phyloP scores from a whole-genome alignment of 2,888 invertebrate genomes.

The Epinotia bilunana region DNA sequence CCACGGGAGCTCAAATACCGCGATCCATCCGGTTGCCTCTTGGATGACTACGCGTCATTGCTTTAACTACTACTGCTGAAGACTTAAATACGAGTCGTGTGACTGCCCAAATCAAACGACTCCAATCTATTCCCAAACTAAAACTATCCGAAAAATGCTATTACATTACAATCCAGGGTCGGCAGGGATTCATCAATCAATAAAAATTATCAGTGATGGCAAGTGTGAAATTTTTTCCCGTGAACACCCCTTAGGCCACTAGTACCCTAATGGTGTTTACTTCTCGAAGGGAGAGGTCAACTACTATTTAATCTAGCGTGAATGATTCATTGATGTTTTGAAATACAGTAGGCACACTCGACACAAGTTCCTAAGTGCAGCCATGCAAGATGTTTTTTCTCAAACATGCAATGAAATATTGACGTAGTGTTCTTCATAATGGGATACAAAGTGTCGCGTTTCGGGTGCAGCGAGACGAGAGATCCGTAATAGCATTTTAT shows the following conservation, averaged over 20 bases:
- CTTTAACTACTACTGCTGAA: too few species aligned
- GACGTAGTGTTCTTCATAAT: too few species aligned
- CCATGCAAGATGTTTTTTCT: slow-evolving; percentile 31
- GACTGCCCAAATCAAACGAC: not conserved
- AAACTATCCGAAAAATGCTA: slow-evolving; percentile 45
- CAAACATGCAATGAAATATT: too few species aligned
- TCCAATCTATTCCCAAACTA: slow-evolving; percentile 46
- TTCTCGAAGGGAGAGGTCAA: slow-evolving; percentile 77
- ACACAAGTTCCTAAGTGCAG: slow-evolving; percentile 27
- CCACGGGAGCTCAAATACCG: too few species aligned
- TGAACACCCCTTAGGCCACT: slow-evolving; percentile 66
- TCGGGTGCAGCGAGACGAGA: too few species aligned
- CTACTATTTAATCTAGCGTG: slow-evolving; percentile 81
- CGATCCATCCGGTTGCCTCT: too few species aligned
- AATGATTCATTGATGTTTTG: slow-evolving; percentile 80
- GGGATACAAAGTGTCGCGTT: too few species aligned
- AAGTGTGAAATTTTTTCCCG: slow-evolving; percentile 63
- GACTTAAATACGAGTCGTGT: too few species aligned
- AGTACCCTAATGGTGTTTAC: slow-evolving; percentile 75
- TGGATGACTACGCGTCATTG: too few species aligned
- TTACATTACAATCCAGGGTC: slow-evolving; percentile 44
- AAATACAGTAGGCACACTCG: slow-evolving; percentile 56
- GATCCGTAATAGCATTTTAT: too few species aligned
- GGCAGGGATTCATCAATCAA: slow-evolving; percentile 43
- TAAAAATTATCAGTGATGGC: slow-evolving; percentile 52